phyloP scores from a whole-genome alignment of 2,888 invertebrate species.

The Dione juno region DNA sequence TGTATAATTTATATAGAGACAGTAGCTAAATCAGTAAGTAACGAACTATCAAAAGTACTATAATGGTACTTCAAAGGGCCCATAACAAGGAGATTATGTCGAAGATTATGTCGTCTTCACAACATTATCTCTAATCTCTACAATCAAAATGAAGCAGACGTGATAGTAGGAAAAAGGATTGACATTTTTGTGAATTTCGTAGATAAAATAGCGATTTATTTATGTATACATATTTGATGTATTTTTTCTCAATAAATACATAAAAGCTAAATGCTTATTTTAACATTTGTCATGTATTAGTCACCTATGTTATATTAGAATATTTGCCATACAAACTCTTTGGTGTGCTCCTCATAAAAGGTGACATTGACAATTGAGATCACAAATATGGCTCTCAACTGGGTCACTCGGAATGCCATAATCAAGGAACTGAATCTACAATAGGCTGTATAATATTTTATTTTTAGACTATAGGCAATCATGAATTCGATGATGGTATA shows the following conservation, averaged over 20 bases:
- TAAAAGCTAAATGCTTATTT: no score
- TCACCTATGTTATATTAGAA: no score
- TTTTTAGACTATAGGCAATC: conserved; percentile 90
- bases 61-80: not conserved
- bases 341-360: no score
- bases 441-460: not conserved
- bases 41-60: conserved; percentile 2
- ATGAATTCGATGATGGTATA: conserved; percentile 92
- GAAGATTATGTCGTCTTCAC: not conserved
- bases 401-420: no score
- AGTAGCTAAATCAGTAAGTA: not conserved
- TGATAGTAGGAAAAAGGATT: not conserved
- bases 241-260: not conserved
- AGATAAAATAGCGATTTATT: not conserved
- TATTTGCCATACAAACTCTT: no score
- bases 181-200: not conserved
- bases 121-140: conserved; percentile 9
- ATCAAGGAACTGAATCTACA: no score
- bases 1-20: not conserved
- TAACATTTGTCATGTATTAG: no score
- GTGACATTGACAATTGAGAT: no score
- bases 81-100: conserved; percentile 3
- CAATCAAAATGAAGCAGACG: not conserved
- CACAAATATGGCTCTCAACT: no score
- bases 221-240: not conserved